phyloP scores from a whole-genome alignment of 2,888 invertebrate genomes.

The Unio pictorum region DNA sequence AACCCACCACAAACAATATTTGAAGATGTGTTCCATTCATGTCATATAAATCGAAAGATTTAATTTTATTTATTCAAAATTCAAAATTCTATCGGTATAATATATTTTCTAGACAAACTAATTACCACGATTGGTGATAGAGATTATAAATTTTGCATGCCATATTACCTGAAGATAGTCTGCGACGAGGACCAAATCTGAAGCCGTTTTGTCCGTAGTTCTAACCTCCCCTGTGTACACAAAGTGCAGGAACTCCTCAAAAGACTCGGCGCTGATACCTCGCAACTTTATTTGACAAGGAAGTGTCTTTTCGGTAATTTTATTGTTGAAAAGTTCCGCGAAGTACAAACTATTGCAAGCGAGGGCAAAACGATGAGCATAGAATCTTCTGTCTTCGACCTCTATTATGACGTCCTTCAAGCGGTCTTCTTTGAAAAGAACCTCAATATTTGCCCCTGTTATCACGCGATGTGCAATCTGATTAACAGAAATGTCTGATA shows the following conservation, averaged over 20 bases:
- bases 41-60: no score
- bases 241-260: constrained; percentile 48
- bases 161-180: constrained; percentile 35
- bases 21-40: no score
- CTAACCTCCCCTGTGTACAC: constrained; percentile 44
- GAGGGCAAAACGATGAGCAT: constrained; percentile 53
- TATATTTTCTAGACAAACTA: no score
- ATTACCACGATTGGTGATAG: not conserved
- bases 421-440: constrained; percentile 58
- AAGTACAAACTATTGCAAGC: constrained; percentile 57
- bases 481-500: constrained; percentile 27
- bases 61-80: no score
- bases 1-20: no score
- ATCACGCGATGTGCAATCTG: constrained; percentile 43
- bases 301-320: constrained; percentile 21
- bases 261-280: constrained; percentile 43
- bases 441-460: constrained; percentile 44
- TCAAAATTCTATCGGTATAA: no score
- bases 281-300: constrained; percentile 45
- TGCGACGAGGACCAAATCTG: constrained; percentile 41
- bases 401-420: constrained; percentile 53
- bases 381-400: constrained; percentile 41
- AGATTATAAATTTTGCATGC: not conserved
- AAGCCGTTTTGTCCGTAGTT: constrained; percentile 35
- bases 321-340: constrained; percentile 36